A percentile compares a stretch with the other conserved stretches of the same genome.
Evolutionary conservation across 2,888 invertebrate species (phyloP).

Genomic region (Mongoloraphidia duomilia): DNA sequence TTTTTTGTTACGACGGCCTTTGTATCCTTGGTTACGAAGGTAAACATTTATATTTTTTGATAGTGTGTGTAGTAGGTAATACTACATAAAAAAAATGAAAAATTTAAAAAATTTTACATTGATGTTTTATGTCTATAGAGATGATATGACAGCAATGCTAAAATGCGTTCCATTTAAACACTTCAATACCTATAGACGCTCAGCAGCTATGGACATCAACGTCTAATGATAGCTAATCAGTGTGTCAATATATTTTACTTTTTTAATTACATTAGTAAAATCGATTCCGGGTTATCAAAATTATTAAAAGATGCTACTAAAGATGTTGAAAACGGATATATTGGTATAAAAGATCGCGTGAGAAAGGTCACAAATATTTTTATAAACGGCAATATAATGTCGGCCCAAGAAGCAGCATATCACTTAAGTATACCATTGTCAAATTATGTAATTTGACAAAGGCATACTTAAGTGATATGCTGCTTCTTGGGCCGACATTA

Average conservation of each 20-base stretch:
- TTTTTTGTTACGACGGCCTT: too few species aligned
- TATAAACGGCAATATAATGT: slow-evolving; percentile 14
- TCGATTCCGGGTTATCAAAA: slow-evolving; percentile 16
- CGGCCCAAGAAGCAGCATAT: slow-evolving; percentile 16
- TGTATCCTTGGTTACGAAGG: too few species aligned
- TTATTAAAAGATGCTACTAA: slow-evolving; percentile 14
- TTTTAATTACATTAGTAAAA: slow-evolving; percentile 18
- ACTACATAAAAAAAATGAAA: too few species aligned
- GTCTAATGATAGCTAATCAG: slow-evolving; percentile 13
- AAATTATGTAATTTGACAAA: slow-evolving; percentile 12
- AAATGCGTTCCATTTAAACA: too few species aligned
- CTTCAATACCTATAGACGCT: too few species aligned
- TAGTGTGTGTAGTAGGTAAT: too few species aligned
- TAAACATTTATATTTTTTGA: too few species aligned
- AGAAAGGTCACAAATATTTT: slow-evolving; percentile 10
- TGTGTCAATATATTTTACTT: slow-evolving; percentile 16
- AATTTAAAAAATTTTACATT: too few species aligned
- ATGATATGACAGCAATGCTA: too few species aligned
- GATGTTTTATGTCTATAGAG: too few species aligned
- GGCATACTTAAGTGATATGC: slow-evolving; percentile 15
- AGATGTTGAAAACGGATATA: slow-evolving; percentile 10
- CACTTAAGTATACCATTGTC: slow-evolving; percentile 14
- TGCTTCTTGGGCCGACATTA: slow-evolving; percentile 16
- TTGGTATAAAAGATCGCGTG: slow-evolving; percentile 3
- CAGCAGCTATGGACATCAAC: too few species aligned